phyloP scores from a whole-genome alignment of 2,797 vertebrate species.

The Ara ararauna region DNA sequence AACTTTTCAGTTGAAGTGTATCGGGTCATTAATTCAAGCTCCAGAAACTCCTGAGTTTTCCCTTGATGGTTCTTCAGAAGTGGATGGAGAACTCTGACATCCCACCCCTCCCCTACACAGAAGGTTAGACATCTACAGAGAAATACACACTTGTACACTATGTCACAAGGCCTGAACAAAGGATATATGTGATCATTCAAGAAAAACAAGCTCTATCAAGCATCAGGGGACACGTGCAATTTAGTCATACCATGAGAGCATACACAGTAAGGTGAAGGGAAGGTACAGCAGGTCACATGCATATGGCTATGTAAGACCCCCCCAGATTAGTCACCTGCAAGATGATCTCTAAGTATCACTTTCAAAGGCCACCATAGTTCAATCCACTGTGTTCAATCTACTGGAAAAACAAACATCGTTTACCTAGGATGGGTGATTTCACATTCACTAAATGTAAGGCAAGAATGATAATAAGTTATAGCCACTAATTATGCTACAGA shows the following conservation, averaged over 20 bases:
- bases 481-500: neutral
- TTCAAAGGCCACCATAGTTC: neutral
- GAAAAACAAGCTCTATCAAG: neutral
- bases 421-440: neutral
- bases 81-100: neutral
- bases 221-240: neutral
- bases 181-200: neutral
- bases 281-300: neutral
- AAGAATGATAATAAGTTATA: neutral
- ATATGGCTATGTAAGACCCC: neutral
- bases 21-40: neutral
- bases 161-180: neutral
- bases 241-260: neutral
- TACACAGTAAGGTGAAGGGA: neutral
- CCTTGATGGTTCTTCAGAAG: neutral
- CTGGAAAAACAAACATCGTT: neutral
- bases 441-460: neutral
- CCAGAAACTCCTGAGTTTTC: neutral
- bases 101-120: neutral
- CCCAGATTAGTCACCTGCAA: neutral
- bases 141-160: neutral
- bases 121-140: neutral
- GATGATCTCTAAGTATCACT: neutral
- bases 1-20: neutral
- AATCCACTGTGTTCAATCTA: neutral